phyloP scores from a whole-genome alignment of 1,140 invertebrate species.

The Drosophila takahashii region DNA sequence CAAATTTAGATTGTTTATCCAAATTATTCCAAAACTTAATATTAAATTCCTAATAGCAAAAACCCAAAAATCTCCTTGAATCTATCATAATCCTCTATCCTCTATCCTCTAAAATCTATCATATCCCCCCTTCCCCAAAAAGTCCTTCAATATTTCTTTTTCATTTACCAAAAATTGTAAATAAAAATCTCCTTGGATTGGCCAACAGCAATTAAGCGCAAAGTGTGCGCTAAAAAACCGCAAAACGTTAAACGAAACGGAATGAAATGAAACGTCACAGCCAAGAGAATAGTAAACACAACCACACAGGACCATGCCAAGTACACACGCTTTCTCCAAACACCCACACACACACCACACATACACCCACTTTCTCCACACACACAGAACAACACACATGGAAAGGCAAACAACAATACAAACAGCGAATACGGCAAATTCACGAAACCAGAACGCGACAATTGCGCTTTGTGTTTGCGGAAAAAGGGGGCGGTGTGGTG shows the following conservation, averaged over 20 bases:
- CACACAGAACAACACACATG: background rate
- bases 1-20: no score
- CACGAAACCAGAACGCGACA: constrained; percentile 61
- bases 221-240: constrained; percentile 31
- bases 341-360: constrained; percentile 1
- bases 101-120: no score
- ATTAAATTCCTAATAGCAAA: no score
- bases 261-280: constrained; percentile 59
- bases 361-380: constrained; percentile 3
- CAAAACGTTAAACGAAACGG: constrained; percentile 73
- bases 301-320: constrained; percentile 10
- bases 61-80: no score
- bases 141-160: background rate
- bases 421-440: constrained; percentile 57
- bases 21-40: no score
- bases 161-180: background rate
- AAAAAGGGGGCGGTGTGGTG: background rate
- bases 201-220: constrained; percentile 29
- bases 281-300: constrained; percentile 54
- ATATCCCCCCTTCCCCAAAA: background rate
- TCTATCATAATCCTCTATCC: no score
- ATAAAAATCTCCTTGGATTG: constrained; percentile 15
- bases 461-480: constrained; percentile 47
- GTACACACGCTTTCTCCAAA: background rate
- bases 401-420: constrained; percentile 44